Base-by-base conservation (phyloP, 2,113 vertebrate genomes). In the Mesembrinibis cayennensis region DNA sequence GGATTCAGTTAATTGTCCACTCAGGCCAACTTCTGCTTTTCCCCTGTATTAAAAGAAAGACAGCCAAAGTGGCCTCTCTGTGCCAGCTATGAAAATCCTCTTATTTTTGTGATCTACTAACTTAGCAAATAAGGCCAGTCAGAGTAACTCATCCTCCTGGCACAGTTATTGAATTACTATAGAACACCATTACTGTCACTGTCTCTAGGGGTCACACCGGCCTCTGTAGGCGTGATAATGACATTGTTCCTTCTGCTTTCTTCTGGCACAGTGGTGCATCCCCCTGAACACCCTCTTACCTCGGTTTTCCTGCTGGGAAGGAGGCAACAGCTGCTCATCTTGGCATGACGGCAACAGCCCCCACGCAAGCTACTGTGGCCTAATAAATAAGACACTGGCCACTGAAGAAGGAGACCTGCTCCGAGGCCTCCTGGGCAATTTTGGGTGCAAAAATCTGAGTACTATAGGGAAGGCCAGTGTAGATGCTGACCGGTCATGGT, bases 331-430 rank as follows among this genome's bases (percentile, higher is more conserved):
- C 23, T 62, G 59, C 47, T 87, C 17, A 3, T 50, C 59, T 79
- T 1, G 2, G 27, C n/a, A 22, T 6, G 27, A 36, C 0, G 2
- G 20, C n/a, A 42, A 55, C 61, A 62, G 23, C 36, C 34, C 49
- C 52, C 38, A 14, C 3, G 1, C 9, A 30, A 59, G 13, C 7
- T 27, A 29, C 34, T 0, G 0, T 32, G 21, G 15, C 38, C 50
- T 53, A 40, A 77, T 82, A 45, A 52, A 53, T 47, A 71, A 65
- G 58, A 21, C 18, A 23, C 36, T 4, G 23, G 27, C 32, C 21
- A 58, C 40, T 25, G 34, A 66, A 58, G n/a, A 42, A 52, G 61
- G 36, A 58, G 32, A 44, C 13, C 27, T 34, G 27, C 34, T 55
- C 11, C 23, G 27, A 71, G 47, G 21, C 47, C 13, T 80, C n/a